These are phyloP conservation scores for Enoplosus armatus DNA, from an alignment of 2,797 vertebrate genomes.

Conservation along the genomic window DNA sequence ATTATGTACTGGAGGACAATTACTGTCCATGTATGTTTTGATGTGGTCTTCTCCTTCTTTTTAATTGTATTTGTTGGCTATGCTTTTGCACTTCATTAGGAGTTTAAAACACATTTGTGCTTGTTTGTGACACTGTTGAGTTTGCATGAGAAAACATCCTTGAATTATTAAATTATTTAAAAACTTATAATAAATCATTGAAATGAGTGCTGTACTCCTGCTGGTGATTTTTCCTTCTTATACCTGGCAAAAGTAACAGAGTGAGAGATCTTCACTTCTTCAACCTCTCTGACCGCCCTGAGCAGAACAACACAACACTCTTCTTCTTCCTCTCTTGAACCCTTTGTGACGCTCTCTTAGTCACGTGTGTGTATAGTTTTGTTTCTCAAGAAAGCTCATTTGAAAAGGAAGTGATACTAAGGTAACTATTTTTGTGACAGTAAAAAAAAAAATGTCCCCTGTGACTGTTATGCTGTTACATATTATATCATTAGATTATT, in stretches of 20 bases:
- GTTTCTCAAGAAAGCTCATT: not conserved
- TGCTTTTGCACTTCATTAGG: not conserved
- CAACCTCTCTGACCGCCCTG: not conserved
- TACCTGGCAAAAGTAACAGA: not conserved
- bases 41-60: not conserved
- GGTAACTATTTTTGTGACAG: too few species aligned
- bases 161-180: not conserved
- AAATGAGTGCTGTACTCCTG: not conserved
- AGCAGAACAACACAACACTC: not conserved
- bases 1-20: not conserved
- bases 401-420: not conserved
- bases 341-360: not conserved
- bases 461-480: too few species aligned
- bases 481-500: too few species aligned
- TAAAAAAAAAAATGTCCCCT: too few species aligned
- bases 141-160: not conserved
- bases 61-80: too few species aligned
- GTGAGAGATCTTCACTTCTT: conserved; percentile 39
- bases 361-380: not conserved
- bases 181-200: too few species aligned
- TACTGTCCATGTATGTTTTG: not conserved
- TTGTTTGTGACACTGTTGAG: not conserved
- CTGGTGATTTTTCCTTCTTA: not conserved
- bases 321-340: conserved; percentile 19
- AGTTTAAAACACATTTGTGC: not conserved